Evolutionary conservation across 1,140 invertebrate genomes (phyloP), one percentile per base, ranked within the genome.

Genomic region (Tribolium castaneum): DNA sequence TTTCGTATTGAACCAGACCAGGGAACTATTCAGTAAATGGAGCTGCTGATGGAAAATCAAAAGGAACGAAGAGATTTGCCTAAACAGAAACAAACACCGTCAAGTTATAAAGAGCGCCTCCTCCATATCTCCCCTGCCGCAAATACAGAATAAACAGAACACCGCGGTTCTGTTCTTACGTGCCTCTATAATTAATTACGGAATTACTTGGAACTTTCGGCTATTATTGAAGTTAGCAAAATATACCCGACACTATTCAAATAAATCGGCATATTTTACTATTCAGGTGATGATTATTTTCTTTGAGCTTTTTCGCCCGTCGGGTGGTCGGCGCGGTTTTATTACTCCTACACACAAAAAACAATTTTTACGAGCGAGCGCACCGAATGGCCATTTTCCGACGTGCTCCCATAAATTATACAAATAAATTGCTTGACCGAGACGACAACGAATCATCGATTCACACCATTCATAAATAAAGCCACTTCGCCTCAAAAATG

Each of bases 21-120:
- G 78, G 80, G 70, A 82, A 84, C 83, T 84, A 84, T 85, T 84
- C 83, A 84, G 83, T 80, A 84, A 83, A 84, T 83, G 83, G 82
- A 84, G 83, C 83, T 81, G 82, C 81, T 80, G 84, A 84, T 84
- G 84, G 83, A 84, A 84, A 85, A 84, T 85, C 84, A 85, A 84
- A 85, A 84, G 84, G 83, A 84, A 82, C 79, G 83, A 82, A 85
- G 83, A 84, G 83, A 83, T 84, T 85, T 85, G 81, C 83, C 83
- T 77, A 83, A 83, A 85, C 83, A 85, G 84, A 85, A 84, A 85
- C 84, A 85, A 85, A 85, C 83, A 85, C 80, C 78, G 72, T 35
- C 82, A 84, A 82, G 83, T 85, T 84, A 83, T 85, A 85, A 84
- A 85, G 84, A 83, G 80, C 81, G 78, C 75, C 80, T 81, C 71